Base-by-base conservation (phyloP, 2,797 vertebrate genomes). In the Simalia tracyae region DNA sequence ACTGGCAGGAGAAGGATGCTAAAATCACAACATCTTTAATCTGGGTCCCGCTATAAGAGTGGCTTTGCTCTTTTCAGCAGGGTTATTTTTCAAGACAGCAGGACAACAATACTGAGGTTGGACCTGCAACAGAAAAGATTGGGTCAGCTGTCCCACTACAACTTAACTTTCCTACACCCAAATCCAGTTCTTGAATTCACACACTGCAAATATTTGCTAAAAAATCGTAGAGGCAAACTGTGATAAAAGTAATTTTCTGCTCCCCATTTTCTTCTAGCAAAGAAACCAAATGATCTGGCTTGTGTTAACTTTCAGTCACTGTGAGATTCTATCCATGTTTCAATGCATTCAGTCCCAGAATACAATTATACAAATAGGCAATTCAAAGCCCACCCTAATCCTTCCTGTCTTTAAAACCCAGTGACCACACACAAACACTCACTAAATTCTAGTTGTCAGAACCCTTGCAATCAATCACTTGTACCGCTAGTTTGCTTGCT, bases 331-430 rank as follows among this genome's bases (percentile, higher is more conserved):
- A 56, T 66, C 22, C 63, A 66, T n/a, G 24, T 11, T 11, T 56
- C 59, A 36, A 22, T 31, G 14, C 22, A 4, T 22, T 63, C 12
- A 14, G 22, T 36, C 24, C 15, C 24, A 36, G 15, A 63, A 91
- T 46, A 31, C 84, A 89, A 6, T 11, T 3, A 17, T 46, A 2
- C 3, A 0, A 42, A 31, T 61, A 1, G 7, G 36, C 64, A n/a
- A 42, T n/a, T 64, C 31, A 92, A 36, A 10, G 12, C 7, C 14
- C 4, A 46, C 2, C 10, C 1, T 56, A 3, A 54, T 42, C 15
- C 46, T 46, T 0, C 0, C 68, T 88, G 57, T 15, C 14, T 5
- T 0, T 3, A 68, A 26, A 3, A 1, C 19, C 26, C 50, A 57
- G 24, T 19, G 84, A 56, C 36, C 8, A 46, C 36, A 22, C 36